Percentiles rank a stretch among this genome's conserved stretches.
Conservation (phyloP, 2,113 vertebrate genomes). For the Gobio gobio region DNA sequence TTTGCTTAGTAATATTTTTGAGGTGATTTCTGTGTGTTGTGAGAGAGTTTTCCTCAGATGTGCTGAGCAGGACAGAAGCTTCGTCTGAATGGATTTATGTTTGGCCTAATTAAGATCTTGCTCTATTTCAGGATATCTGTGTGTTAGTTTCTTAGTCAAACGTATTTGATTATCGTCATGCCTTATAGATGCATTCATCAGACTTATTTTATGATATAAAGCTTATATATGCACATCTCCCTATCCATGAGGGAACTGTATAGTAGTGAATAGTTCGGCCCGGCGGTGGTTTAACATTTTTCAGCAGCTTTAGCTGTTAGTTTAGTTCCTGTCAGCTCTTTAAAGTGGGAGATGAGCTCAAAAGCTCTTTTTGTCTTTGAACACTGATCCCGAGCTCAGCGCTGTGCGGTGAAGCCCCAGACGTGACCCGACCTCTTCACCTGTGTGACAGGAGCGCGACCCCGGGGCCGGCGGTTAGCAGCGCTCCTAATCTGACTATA, state of each 20-base stretch:
- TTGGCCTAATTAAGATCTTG: neutral
- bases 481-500: slow-evolving; percentile 40
- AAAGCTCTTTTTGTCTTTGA: slow-evolving; percentile 34
- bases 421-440: slow-evolving; percentile 29
- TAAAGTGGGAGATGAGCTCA: neutral
- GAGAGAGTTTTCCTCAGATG: neutral
- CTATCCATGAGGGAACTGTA: neutral
- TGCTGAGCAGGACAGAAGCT: neutral
- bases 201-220: neutral
- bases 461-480: slow-evolving; percentile 4
- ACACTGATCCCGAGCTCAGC: neutral
- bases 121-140: neutral
- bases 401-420: slow-evolving; percentile 25
- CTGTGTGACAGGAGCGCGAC: slow-evolving; percentile 5
- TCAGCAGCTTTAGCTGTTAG: neutral
- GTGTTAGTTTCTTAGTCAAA: neutral
- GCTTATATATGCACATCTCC: neutral
- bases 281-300: neutral
- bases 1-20: neutral
- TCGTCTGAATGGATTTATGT: neutral
- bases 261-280: neutral
- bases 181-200: neutral
- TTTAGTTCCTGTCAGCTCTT: slow-evolving; percentile 3
- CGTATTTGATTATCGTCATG: neutral
- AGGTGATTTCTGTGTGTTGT: neutral